Conservation (phyloP, 2,888 invertebrate species). For the Leucania comma region DNA sequence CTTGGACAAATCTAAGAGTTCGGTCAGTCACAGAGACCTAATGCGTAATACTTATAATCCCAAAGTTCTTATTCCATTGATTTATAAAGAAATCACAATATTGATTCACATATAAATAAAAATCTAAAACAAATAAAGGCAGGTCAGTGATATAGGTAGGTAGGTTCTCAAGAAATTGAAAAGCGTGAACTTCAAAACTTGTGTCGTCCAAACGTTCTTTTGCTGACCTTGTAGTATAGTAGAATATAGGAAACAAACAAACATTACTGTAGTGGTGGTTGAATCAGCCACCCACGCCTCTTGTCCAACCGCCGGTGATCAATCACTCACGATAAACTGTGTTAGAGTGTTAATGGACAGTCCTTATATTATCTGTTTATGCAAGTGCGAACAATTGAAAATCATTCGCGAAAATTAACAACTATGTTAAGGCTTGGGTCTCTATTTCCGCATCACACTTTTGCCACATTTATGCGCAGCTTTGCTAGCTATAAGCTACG, state of each 20-base stretch:
- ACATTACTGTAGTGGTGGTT: slow-evolving; percentile 13
- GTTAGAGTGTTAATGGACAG: slow-evolving; percentile 44
- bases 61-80: neutral
- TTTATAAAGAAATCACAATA: neutral
- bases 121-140: neutral
- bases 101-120: neutral
- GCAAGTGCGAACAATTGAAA: slow-evolving; percentile 28
- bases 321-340: slow-evolving; percentile 42
- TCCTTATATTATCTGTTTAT: slow-evolving; percentile 19
- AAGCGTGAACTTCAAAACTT: neutral
- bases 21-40: neutral
- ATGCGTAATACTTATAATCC: neutral
- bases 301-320: slow-evolving; percentile 2
- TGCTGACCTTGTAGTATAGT: slow-evolving; percentile 10
- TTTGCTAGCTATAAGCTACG: too few relatives aligned
- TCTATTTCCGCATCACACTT: neutral
- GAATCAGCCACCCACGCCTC: slow-evolving; percentile 54
- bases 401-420: slow-evolving; percentile 27
- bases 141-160: too few relatives aligned
- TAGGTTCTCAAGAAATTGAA: neutral
- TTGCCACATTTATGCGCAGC: too few relatives aligned
- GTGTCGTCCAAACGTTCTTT: neutral
- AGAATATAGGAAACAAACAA: slow-evolving; percentile 27
- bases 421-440: neutral
- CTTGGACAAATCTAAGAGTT: too few relatives aligned